Evolutionary conservation across 2,113 vertebrate genomes (phyloP), one percentile per base, ranked within the genome.

Genomic region (Elephas maximus): DNA sequence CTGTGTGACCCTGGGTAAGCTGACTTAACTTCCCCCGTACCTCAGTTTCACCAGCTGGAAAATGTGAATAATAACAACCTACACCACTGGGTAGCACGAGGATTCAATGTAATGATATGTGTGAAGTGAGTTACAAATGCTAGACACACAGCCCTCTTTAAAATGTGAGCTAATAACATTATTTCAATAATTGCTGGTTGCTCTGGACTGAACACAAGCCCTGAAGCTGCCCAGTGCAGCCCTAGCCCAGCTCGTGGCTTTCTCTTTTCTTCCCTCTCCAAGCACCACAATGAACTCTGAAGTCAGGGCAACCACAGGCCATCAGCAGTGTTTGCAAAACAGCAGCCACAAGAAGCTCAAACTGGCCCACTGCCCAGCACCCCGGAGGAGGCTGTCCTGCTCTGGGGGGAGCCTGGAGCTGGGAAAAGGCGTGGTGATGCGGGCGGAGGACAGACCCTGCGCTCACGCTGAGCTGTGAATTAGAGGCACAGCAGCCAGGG

Each of bases 71-170:
- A 60, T 0, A 33, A 67, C n/a, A 51, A 21, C 44, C 30, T 5
- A 62, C 2, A 2, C 10, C 33, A 28, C 18, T 10, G 79, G n/a
- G 65, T 0, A 62, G 77, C 17, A 5, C 6, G 33, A 77, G 24
- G 37, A 24, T 2, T 37, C 60, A 23, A 14, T 1, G 24, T 71
- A 26, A 26, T 6, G 41, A 2, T 0, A n/a, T 0, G 0, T 5
- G 14, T 24, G 78, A 41, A 8, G 20, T 65, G 71, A 44, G 6
- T 45, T 28, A 15, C 5, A 1, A 73, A 45, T 0, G 1, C 48
- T 6, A 1, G 45, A 30, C 80, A 18, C 26, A 23, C 17, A 6
- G n/a, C 24, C 45, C 37, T 67, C 67, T 60, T 60, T 1, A 67
- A 89, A 89, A 53, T 0, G 7, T 0, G 45, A 65, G 23, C 15